Evolutionary conservation across 1,140 invertebrate species (phyloP).

Genomic region (Octopus bimaculoides): DNA sequence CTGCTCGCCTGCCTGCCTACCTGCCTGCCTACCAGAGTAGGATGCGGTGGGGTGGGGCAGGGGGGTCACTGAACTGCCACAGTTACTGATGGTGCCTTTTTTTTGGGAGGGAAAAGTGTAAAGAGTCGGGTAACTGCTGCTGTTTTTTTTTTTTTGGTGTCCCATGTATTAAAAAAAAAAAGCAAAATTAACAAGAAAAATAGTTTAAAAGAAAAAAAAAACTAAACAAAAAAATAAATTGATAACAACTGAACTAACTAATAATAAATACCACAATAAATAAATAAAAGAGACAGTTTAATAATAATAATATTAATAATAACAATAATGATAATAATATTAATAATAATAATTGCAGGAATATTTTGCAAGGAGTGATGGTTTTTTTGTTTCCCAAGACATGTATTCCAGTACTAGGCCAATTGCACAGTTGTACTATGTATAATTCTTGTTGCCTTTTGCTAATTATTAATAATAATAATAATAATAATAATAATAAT

Average conservation of each 20-base stretch:
- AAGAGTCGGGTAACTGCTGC: slow-evolving; percentile 11
- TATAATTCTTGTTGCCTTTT: not conserved
- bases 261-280: not conserved
- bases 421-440: slow-evolving; percentile 1
- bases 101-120: not conserved
- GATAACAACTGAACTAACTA: not conserved
- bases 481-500: not conserved
- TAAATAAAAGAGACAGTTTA: too few relatives aligned
- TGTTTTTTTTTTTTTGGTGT: not conserved
- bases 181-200: not conserved
- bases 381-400: not conserved
- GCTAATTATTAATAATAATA: not conserved
- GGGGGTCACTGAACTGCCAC: not conserved
- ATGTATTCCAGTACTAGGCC: slow-evolving; percentile 12
- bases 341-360: not conserved
- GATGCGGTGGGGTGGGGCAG: not conserved
- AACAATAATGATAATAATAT: too few relatives aligned
- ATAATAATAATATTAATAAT: too few relatives aligned
- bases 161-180: not conserved
- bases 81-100: slow-evolving; percentile 11
- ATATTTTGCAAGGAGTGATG: not conserved
- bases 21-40: not conserved
- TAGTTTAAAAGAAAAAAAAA: too few relatives aligned
- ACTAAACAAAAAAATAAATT: too few relatives aligned
- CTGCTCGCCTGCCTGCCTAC: too few relatives aligned